Evolutionary conservation across 2,888 invertebrate genomes (phyloP).

Genomic region (Byasa hedistus): DNA sequence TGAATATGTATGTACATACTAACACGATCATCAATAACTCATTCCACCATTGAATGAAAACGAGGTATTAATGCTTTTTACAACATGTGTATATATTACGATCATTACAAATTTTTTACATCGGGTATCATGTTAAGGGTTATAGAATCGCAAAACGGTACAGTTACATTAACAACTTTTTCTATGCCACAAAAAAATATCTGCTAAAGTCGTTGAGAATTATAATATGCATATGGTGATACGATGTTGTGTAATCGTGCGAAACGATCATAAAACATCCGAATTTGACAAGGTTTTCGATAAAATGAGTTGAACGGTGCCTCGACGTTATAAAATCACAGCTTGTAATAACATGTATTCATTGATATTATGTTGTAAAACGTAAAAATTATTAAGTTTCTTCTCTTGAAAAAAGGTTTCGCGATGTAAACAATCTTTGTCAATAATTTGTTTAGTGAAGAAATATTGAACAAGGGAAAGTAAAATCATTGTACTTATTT

Average conservation of each 20-base stretch:
- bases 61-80: background rate
- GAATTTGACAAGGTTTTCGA: background rate
- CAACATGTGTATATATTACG: background rate
- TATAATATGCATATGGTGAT: background rate
- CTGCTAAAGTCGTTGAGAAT: background rate
- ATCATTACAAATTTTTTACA: background rate
- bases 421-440: no score
- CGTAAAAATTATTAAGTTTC: no score
- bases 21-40: background rate
- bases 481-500: no score
- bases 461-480: no score
- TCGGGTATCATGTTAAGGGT: background rate
- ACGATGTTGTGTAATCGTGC: background rate
- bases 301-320: background rate
- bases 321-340: background rate
- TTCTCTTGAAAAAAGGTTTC: no score
- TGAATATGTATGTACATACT: background rate
- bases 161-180: background rate
- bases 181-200: background rate
- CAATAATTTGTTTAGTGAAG: no score
- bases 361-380: no score
- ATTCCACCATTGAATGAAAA: background rate
- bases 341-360: no score
- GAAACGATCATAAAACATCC: background rate
- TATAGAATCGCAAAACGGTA: background rate